Evolutionary conservation across 2,888 invertebrate species (phyloP).

Genomic region (Lutraria lutraria): DNA sequence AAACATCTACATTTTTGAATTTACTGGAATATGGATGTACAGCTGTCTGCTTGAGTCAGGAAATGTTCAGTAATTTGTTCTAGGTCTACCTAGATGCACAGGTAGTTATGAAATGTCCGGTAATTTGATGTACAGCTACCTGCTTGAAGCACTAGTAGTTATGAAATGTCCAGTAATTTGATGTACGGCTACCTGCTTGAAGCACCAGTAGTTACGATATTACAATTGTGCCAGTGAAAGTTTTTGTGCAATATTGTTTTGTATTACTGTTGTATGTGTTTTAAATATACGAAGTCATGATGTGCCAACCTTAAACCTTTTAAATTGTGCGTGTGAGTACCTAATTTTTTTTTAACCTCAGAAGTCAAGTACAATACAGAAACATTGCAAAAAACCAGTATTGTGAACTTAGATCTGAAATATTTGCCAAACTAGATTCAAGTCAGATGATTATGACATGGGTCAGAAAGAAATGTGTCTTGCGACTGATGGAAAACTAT

Average conservation of each 20-base stretch:
- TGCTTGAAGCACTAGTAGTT: background rate
- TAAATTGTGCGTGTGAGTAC: background rate
- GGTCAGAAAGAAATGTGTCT: background rate
- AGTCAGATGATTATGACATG: background rate
- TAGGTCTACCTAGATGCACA: background rate
- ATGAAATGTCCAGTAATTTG: background rate
- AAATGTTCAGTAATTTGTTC: background rate
- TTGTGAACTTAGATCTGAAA: background rate
- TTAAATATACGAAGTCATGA: background rate
- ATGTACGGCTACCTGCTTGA: background rate
- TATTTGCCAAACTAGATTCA: no score
- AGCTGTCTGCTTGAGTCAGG: background rate
- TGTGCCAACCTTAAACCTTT: conserved; percentile 1
- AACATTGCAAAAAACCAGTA: background rate
- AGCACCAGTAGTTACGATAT: background rate
- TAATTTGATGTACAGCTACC: background rate
- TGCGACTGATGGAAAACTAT: background rate
- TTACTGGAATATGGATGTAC: no score
- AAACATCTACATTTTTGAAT: no score
- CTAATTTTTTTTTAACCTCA: background rate
- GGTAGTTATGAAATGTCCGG: background rate
- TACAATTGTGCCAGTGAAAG: conserved; percentile 11
- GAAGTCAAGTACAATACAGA: background rate
- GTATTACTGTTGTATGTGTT: conserved; percentile 14
- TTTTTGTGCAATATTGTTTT: conserved; percentile 31